Conservation (phyloP, 2,888 invertebrate genomes). For the Drosophila fulvimacula region DNA sequence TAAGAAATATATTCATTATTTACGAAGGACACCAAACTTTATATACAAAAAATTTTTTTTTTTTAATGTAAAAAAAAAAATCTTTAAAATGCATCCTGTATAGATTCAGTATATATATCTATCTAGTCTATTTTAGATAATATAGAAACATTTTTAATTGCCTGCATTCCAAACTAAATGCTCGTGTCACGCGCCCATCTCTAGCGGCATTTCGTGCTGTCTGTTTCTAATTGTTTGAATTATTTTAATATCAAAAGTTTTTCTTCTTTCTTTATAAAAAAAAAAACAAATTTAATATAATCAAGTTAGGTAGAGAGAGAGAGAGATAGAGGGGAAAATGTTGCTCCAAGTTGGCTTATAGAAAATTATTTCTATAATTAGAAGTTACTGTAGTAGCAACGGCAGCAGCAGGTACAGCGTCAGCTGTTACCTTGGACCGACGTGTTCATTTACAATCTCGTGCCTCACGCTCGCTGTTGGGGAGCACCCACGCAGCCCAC, state of each 20-base stretch:
- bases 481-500: conserved; percentile 3
- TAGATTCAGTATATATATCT: too few relatives aligned
- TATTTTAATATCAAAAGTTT: background rate
- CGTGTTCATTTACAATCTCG: conserved; percentile 70
- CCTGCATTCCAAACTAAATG: background rate
- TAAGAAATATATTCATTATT: too few relatives aligned
- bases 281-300: background rate
- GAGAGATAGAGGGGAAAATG: background rate
- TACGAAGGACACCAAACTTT: too few relatives aligned
- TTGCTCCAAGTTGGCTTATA: background rate
- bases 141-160: too few relatives aligned
- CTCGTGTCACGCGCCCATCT: conserved; percentile 10
- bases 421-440: conserved; percentile 60
- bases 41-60: too few relatives aligned
- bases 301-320: background rate
- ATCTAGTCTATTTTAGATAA: too few relatives aligned
- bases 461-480: conserved; percentile 32
- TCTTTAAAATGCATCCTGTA: too few relatives aligned
- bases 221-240: background rate
- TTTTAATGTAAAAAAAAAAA: too few relatives aligned
- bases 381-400: conserved; percentile 7
- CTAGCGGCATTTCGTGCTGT: background rate
- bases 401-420: conserved; percentile 12
- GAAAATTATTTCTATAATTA: background rate
- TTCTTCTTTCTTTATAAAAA: background rate